phyloP scores from a whole-genome alignment of 1,140 invertebrate species.

The Zaprionus gabonicus region DNA sequence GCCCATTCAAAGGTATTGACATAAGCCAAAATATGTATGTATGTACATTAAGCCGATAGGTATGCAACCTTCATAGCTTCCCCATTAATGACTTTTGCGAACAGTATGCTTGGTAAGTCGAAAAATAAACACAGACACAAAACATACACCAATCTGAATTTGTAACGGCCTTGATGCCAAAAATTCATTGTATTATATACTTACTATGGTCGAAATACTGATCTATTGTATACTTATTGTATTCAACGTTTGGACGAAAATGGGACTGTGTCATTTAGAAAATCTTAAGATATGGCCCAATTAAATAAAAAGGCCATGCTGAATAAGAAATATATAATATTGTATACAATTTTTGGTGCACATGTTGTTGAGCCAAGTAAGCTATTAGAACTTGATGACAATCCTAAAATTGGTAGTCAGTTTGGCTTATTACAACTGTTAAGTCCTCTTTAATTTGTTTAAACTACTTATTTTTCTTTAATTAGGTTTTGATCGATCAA shows the following conservation, averaged over 20 bases:
- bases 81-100: slow-evolving; percentile 52
- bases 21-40: slow-evolving; percentile 33
- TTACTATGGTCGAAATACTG: slow-evolving; percentile 36
- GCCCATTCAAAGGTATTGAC: slow-evolving; percentile 32
- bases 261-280: slow-evolving; percentile 59
- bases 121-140: slow-evolving; percentile 42
- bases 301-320: slow-evolving; percentile 53
- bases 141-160: slow-evolving; percentile 26
- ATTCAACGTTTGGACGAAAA: slow-evolving; percentile 39
- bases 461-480: background rate
- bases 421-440: background rate
- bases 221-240: slow-evolving; percentile 46
- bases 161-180: slow-evolving; percentile 52
- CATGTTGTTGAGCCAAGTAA: slow-evolving; percentile 4
- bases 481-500: background rate
- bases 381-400: slow-evolving; percentile 10
- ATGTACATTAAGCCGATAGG: slow-evolving; percentile 44
- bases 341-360: background rate
- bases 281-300: slow-evolving; percentile 50
- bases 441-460: background rate
- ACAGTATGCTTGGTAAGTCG: slow-evolving; percentile 38
- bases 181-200: slow-evolving; percentile 37
- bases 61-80: slow-evolving; percentile 66
- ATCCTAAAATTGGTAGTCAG: background rate
- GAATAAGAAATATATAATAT: slow-evolving; percentile 28